These are phyloP conservation scores for Peromyscus californicus DNA, from an alignment of 2,113 vertebrate genomes.

Conservation along the genomic window DNA sequence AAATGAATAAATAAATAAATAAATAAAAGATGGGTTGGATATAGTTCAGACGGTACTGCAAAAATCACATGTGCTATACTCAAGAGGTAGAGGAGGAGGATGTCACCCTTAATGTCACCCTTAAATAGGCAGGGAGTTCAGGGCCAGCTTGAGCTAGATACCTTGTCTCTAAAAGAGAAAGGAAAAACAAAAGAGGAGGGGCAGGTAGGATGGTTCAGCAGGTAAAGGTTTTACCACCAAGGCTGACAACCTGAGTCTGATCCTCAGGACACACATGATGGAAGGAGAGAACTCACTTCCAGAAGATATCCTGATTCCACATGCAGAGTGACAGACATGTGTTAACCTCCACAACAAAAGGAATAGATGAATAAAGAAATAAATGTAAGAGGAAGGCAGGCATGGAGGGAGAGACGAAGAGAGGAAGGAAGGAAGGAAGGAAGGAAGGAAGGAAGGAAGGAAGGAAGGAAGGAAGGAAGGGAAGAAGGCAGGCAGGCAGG, in stretches of 20 bases:
- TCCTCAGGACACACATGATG: neutral
- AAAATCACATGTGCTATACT: neutral
- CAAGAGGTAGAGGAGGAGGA: neutral
- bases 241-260: neutral
- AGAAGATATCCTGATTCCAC: no score
- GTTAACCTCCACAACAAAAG: neutral
- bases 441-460: neutral
- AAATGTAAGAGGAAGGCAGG: neutral
- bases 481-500: no score
- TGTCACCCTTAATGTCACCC: neutral
- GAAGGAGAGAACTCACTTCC: no score
- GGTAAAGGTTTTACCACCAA: neutral
- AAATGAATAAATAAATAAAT: neutral
- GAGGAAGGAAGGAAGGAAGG: no score
- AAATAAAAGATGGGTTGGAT: neutral
- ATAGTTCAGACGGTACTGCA: neutral
- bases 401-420: no score
- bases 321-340: neutral
- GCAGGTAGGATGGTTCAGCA: no score
- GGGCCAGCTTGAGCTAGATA: neutral
- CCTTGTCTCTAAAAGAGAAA: neutral
- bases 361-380: neutral
- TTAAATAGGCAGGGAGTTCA: neutral
- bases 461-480: neutral
- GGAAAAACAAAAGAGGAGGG: rapidly evolving